Evolutionary conservation across 30 jellyfish, hydroid and myxozoan species (phyloP).

Genomic region (Mastigias papua): DNA sequence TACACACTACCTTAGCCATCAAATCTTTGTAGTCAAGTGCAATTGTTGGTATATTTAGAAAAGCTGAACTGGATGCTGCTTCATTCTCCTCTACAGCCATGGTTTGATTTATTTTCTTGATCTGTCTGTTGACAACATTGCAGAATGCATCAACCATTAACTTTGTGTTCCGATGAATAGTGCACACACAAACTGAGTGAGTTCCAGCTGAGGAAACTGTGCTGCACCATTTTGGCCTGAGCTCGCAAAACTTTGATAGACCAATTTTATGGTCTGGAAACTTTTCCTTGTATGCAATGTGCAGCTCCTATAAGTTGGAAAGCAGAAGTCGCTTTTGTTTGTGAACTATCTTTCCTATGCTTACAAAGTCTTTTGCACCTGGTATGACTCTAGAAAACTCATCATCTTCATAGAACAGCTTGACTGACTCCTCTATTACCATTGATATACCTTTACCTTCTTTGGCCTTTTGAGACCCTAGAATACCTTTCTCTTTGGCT

Average conservation of each 20-base stretch:
- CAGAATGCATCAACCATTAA: neutral
- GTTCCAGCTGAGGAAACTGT: neutral
- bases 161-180: neutral
- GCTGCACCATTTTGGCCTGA: neutral
- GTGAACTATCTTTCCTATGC: neutral
- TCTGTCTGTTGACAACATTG: too few relatives aligned
- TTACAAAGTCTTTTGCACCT: neutral
- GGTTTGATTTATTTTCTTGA: too few relatives aligned
- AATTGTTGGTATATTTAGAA: too few relatives aligned
- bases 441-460: neutral
- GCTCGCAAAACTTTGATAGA: neutral
- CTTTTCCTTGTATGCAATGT: neutral
- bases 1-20: neutral
- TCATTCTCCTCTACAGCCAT: too few relatives aligned
- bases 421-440: neutral
- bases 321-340: neutral
- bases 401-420: slow-evolving; percentile 4
- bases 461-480: neutral
- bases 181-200: neutral
- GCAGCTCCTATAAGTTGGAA: neutral
- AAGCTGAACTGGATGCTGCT: too few relatives aligned
- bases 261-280: neutral
- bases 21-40: neutral
- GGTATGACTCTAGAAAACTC: slow-evolving; percentile 27
- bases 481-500: slow-evolving; percentile 26